These are phyloP conservation scores for Diloba caeruleocephala DNA, from an alignment of 2,888 invertebrate species.

Conservation along the genomic window DNA sequence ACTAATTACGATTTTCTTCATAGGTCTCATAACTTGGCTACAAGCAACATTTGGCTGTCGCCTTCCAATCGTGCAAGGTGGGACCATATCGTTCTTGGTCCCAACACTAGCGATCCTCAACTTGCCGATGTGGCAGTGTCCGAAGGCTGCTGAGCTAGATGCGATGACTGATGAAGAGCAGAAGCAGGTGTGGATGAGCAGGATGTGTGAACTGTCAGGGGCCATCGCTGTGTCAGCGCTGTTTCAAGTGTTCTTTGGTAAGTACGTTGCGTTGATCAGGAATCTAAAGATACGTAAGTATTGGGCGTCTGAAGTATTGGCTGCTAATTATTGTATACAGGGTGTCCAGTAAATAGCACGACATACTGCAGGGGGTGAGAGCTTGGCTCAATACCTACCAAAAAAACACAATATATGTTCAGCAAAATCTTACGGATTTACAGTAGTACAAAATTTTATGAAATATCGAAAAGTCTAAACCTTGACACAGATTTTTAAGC, in stretches of 20 bases:
- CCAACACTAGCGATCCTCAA: constrained; percentile 93
- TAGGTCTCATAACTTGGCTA: constrained; percentile 92
- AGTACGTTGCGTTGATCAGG: constrained; percentile 40
- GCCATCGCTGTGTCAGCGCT: constrained; percentile 94
- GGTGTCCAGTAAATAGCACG: no score
- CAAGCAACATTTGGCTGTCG: constrained; percentile 94
- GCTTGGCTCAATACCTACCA: no score
- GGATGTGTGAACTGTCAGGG: constrained; percentile 95
- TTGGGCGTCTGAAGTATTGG: no score
- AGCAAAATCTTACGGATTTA: no score
- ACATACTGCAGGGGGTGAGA: no score
- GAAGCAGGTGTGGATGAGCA: constrained; percentile 91
- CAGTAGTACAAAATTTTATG: no score
- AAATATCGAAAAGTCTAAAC: no score
- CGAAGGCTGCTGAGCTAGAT: constrained; percentile 82
- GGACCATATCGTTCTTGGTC: constrained; percentile 94
- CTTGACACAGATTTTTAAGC: no score
- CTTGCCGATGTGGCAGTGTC: constrained; percentile 93
- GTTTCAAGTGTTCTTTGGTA: constrained; percentile 93
- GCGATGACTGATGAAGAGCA: constrained; percentile 88
- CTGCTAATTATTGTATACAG: no score
- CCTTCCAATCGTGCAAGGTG: constrained; percentile 93
- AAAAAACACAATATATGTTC: no score
- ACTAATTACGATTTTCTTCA: no score
- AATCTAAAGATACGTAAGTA: no score